These are phyloP conservation scores for Carollia perspicillata DNA, from an alignment of 2,113 vertebrate species.

Conservation along the genomic window DNA sequence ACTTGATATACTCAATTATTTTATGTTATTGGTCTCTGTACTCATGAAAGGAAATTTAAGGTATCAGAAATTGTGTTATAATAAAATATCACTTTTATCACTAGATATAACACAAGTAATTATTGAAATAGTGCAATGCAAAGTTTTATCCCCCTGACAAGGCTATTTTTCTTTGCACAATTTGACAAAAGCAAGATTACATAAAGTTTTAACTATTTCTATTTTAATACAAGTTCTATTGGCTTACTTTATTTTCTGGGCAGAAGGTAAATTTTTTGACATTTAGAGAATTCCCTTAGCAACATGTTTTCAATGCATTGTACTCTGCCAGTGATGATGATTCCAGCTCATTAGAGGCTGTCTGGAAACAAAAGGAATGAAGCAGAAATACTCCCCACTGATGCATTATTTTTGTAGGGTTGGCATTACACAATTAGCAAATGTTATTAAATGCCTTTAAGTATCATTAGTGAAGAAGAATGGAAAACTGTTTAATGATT, in stretches of 20 bases:
- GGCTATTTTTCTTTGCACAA: not conserved
- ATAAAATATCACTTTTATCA: not conserved
- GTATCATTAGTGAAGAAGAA: slow-evolving; percentile 72
- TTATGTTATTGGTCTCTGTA: not conserved
- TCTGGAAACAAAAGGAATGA: slow-evolving; percentile 61
- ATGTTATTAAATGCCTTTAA: slow-evolving; percentile 63
- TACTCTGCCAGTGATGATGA: slow-evolving; percentile 45
- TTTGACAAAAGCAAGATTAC: not conserved
- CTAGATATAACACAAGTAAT: not conserved
- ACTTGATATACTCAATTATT: not conserved
- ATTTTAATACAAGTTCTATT: slow-evolving; percentile 34
- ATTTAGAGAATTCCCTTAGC: slow-evolving; percentile 36
- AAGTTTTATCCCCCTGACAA: not conserved
- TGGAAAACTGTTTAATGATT: slow-evolving; percentile 57
- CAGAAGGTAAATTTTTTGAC: slow-evolving; percentile 46
- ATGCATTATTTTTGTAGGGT: slow-evolving; percentile 59
- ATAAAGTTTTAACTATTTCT: slow-evolving; percentile 22
- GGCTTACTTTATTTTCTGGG: slow-evolving; percentile 27
- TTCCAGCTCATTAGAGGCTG: slow-evolving; percentile 56
- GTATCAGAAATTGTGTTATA: not conserved
- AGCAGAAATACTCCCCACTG: slow-evolving; percentile 42
- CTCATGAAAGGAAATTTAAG: not conserved
- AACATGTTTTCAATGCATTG: slow-evolving; percentile 2
- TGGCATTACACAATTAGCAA: slow-evolving; percentile 59
- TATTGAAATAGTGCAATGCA: not conserved